Evolutionary conservation across 2,888 invertebrate genomes (phyloP).

Genomic region (Andrena flavipes): DNA sequence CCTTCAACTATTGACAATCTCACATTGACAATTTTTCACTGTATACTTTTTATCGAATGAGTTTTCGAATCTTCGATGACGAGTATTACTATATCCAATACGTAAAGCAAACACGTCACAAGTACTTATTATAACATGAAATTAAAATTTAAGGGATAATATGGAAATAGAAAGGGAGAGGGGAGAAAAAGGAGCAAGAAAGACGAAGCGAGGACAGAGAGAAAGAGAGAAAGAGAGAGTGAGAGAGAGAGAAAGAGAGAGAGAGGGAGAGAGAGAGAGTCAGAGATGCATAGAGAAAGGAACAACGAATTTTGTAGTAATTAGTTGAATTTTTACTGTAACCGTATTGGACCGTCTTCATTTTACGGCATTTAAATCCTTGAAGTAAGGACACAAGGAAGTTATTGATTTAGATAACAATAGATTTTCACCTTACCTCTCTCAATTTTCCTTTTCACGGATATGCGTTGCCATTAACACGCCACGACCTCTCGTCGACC

Average conservation of each 20-base stretch:
- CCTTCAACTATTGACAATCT: background rate
- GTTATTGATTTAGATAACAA: constrained; percentile 45
- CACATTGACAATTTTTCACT: background rate
- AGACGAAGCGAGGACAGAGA: background rate
- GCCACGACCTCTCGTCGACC: constrained; percentile 72
- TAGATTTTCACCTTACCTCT: constrained; percentile 48
- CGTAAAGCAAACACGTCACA: constrained; percentile 9
- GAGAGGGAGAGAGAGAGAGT: constrained; percentile 4
- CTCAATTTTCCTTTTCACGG: constrained; percentile 44
- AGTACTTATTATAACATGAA: constrained; percentile 15
- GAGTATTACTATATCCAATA: constrained; percentile 11
- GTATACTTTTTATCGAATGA: background rate
- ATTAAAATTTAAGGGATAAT: constrained; percentile 18
- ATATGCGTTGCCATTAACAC: constrained; percentile 59
- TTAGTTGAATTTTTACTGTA: constrained; percentile 53
- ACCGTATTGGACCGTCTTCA: constrained; percentile 33
- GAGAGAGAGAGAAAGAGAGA: background rate
- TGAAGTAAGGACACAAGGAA: constrained; percentile 30
- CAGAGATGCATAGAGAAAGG: constrained; percentile 42
- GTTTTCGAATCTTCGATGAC: constrained; percentile 20
- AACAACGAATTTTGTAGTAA: constrained; percentile 65
- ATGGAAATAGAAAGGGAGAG: constrained; percentile 23
- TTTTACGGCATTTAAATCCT: constrained; percentile 30
- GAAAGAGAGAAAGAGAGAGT: background rate
- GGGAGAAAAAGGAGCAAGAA: background rate